Base-by-base conservation (phyloP, 2,113 vertebrate genomes). In the Pantherophis guttatus region DNA sequence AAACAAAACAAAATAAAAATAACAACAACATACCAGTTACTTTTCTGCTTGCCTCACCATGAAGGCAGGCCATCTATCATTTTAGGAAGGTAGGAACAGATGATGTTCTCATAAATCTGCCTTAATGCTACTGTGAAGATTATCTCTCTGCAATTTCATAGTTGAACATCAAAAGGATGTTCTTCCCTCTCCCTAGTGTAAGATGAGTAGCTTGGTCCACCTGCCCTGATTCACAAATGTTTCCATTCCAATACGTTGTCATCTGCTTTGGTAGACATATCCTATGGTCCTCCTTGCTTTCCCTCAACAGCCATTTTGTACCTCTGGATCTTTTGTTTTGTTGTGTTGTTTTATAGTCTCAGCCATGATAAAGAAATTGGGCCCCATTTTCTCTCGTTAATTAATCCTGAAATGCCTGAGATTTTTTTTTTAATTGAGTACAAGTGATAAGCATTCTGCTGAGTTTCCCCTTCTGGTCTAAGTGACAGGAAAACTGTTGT, bases 21-120 rank as follows among this genome's bases (percentile, higher is more conserved):
- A 44, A 81, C 33, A 70, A 70, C 62, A 81, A 39, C 2, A 97
- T 86, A 48, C 95, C 93, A 92, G 53, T 87, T 33, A 90, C 96
- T 95, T 96, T 94, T 92, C 90, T 92, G 17, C 33, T 44, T 81
- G 75, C 15, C 75, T 21, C 75, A 81, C 19, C 19, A 44, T 75
- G 13, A 75, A 26, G 59, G 17, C n/a, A 33, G 29, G 12, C 8
- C 24, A 62, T 10, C 9, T 62, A 65, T 33, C 65, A 75, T 33
- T 75, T 75, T 75, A 19, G 17, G 33, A 81, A 8, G 19, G 75
- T 21, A 21, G 75, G 33, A 81, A 81, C 8, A 44, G 3, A 44
- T 44, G 33, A 81, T 44, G 75, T 81, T 33, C 3, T 44, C 33
- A 21, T 44, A 21, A 81, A 8, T 44, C 33, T 81, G 33, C 19